phyloP scores from a whole-genome alignment of 2,797 vertebrate species.

The Dromococcyx pavoninus region DNA sequence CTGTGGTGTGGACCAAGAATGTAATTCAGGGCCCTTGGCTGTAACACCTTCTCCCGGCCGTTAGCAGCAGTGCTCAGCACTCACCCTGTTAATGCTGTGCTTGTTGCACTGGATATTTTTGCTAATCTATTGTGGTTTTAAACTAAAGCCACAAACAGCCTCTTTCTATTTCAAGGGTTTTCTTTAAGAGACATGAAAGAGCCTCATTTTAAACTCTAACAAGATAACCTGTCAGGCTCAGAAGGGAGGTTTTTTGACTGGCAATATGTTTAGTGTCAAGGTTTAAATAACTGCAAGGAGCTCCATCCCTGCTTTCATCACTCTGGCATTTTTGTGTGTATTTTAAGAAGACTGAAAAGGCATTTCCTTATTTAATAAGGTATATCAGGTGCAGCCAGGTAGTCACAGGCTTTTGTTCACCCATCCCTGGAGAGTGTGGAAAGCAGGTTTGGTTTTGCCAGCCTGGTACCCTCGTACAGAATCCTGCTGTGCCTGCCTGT shows the following conservation, averaged over 20 bases:
- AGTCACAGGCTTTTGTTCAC: constrained; percentile 52
- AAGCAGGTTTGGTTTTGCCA: constrained; percentile 22
- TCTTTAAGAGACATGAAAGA: constrained; percentile 45
- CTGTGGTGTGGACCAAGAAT: neutral
- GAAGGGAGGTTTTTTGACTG: constrained; percentile 44
- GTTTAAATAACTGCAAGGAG: constrained; percentile 51
- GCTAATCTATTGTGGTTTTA: constrained; percentile 47
- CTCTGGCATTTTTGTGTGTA: neutral
- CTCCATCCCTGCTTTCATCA: constrained; percentile 56
- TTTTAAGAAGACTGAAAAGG: constrained; percentile 46
- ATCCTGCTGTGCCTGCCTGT: neutral
- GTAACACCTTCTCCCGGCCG: neutral
- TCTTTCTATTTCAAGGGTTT: constrained; percentile 17
- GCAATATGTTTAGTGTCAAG: constrained; percentile 37
- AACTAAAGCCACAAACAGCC: constrained; percentile 51
- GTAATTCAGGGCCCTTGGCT: neutral
- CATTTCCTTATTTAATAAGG: constrained; percentile 54
- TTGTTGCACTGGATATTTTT: constrained; percentile 22
- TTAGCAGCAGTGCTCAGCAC: neutral
- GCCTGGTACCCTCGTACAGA: neutral
- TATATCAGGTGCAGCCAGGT: constrained; percentile 33
- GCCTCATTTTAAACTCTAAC: constrained; percentile 54
- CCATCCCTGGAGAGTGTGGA: neutral
- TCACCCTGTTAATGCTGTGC: neutral
- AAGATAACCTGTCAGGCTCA: constrained; percentile 57